These are phyloP conservation scores for Acleris sparsana DNA, from an alignment of 2,888 invertebrate species.

Conservation along the genomic window DNA sequence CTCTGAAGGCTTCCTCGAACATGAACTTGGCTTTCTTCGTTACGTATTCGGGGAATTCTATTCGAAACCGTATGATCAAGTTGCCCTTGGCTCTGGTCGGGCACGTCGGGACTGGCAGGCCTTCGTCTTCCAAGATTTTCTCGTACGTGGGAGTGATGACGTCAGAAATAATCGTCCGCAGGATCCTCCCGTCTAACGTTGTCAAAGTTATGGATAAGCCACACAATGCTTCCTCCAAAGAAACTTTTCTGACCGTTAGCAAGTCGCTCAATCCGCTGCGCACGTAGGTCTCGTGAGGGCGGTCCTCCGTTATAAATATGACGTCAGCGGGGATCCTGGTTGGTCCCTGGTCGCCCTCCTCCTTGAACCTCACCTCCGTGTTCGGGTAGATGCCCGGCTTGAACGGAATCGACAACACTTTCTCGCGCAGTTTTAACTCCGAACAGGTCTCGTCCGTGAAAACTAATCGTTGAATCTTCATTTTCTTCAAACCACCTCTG, in stretches of 20 bases:
- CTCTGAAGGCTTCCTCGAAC: slow-evolving; percentile 70
- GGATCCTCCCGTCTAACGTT: slow-evolving; percentile 87
- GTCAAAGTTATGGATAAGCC: slow-evolving; percentile 86
- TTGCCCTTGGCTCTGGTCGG: slow-evolving; percentile 86
- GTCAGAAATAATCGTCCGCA: slow-evolving; percentile 88
- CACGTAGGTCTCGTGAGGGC: slow-evolving; percentile 86
- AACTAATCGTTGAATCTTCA: slow-evolving; percentile 90
- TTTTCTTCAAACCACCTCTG: slow-evolving; percentile 91
- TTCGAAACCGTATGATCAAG: slow-evolving; percentile 87
- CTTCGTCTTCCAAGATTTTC: slow-evolving; percentile 88
- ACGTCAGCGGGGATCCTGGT: slow-evolving; percentile 90
- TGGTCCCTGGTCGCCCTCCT: slow-evolving; percentile 91
- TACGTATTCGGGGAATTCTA: slow-evolving; percentile 68
- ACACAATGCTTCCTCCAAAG: slow-evolving; percentile 87
- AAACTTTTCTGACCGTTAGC: slow-evolving; percentile 83
- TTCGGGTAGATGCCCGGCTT: slow-evolving; percentile 89
- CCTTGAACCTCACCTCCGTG: slow-evolving; percentile 88
- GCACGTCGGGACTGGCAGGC: slow-evolving; percentile 87
- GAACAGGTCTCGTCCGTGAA: slow-evolving; percentile 85
- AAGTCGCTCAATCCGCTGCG: slow-evolving; percentile 87
- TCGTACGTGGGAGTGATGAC: slow-evolving; percentile 87
- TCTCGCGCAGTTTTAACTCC: slow-evolving; percentile 86
- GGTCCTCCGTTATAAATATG: slow-evolving; percentile 88
- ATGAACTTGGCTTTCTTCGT: slow-evolving; percentile 70
- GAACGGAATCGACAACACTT: slow-evolving; percentile 89